Conservation (phyloP, 2,797 vertebrate genomes). For the Tympanoctomys barrerae region DNA sequence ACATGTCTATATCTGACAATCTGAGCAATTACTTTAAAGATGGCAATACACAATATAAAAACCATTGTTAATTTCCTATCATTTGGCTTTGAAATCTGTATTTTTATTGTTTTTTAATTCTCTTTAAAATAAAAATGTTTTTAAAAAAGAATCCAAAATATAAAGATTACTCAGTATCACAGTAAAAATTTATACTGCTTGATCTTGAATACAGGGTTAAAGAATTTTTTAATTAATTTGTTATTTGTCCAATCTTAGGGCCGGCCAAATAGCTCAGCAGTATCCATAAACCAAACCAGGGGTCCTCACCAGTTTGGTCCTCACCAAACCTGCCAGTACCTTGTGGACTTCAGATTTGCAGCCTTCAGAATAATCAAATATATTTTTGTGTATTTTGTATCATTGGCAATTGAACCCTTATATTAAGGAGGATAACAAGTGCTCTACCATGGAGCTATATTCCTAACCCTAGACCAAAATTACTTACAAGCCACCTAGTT, state of each 20-base stretch:
- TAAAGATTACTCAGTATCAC: conserved; percentile 61
- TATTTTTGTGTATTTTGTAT: background rate
- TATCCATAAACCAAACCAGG: too few relatives aligned
- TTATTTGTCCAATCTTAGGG: background rate
- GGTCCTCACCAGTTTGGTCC: background rate
- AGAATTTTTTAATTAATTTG: background rate
- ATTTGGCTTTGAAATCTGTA: too few relatives aligned
- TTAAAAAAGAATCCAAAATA: background rate
- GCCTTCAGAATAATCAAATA: background rate
- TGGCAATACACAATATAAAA: too few relatives aligned
- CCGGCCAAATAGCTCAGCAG: too few relatives aligned
- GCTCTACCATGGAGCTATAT: background rate
- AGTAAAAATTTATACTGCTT: conserved; percentile 39
- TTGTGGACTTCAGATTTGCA: background rate
- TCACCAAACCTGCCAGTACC: too few relatives aligned
- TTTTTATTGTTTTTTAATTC: too few relatives aligned
- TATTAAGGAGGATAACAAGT: background rate
- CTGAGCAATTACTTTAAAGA: too few relatives aligned
- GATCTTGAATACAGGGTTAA: background rate
- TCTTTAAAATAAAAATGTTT: too few relatives aligned
- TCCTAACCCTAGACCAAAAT: background rate
- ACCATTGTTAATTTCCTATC: too few relatives aligned
- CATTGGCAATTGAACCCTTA: background rate
- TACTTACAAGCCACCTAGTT: background rate
- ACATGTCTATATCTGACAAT: too few relatives aligned